These are phyloP conservation scores for Pseudorectes ferrugineus DNA, from an alignment of 2,113 vertebrate genomes.

Conservation along the genomic window DNA sequence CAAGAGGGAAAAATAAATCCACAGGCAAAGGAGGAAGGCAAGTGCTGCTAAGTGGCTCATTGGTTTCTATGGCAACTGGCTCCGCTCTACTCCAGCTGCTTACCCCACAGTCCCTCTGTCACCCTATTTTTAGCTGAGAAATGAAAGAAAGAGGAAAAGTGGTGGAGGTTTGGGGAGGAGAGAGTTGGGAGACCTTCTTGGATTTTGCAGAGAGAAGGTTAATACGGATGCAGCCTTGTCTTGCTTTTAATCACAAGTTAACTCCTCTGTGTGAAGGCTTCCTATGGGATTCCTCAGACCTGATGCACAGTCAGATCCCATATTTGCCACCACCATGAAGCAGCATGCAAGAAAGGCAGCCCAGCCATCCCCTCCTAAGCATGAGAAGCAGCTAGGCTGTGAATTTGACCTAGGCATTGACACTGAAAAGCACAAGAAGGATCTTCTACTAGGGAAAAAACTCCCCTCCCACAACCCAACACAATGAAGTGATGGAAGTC, in stretches of 20 bases:
- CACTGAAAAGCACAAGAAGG: background rate
- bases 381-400: background rate
- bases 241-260: slow-evolving; percentile 32
- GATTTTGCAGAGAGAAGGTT: background rate
- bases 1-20: slow-evolving; percentile 49
- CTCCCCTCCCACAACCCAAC: background rate
- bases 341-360: background rate
- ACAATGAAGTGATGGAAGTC: background rate
- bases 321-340: background rate
- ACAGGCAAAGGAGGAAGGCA: slow-evolving; percentile 73
- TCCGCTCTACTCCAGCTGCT: slow-evolving; percentile 76
- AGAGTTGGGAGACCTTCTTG: background rate
- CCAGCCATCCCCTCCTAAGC: background rate
- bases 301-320: background rate
- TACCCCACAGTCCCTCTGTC: slow-evolving; percentile 83
- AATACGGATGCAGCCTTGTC: slow-evolving; percentile 35
- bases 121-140: slow-evolving; percentile 81
- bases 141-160: slow-evolving; percentile 70
- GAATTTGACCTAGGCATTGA: background rate
- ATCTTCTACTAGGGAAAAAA: background rate
- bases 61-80: slow-evolving; percentile 79
- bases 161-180: slow-evolving; percentile 24
- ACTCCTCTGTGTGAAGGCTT: background rate
- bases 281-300: background rate
- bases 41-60: slow-evolving; percentile 78